Conservation (phyloP, 2,113 vertebrate species). For the Platysternon megacephalum region DNA sequence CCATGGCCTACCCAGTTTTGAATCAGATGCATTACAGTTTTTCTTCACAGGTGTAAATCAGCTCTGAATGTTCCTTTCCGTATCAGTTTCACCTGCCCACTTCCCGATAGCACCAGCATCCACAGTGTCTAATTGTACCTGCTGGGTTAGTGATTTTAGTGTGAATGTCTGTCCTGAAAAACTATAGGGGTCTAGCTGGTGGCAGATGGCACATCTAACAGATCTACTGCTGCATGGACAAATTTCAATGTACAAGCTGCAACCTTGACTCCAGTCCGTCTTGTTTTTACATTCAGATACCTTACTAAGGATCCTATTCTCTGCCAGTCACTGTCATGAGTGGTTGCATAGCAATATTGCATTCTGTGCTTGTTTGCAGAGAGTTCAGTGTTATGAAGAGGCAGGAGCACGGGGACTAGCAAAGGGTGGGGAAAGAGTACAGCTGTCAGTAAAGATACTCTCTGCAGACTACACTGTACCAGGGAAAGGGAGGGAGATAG, state of each 20-base stretch:
- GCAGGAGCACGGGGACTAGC: not conserved
- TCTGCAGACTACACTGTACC: not conserved
- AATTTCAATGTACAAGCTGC: not conserved
- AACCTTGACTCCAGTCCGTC: not conserved
- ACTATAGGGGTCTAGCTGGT: not conserved
- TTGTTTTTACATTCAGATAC: not conserved
- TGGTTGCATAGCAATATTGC: not conserved
- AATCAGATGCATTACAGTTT: not conserved
- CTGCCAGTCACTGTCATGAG: not conserved
- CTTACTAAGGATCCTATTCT: not conserved
- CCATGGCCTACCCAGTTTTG: not conserved
- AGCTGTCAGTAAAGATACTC: not conserved
- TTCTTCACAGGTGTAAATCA: not conserved
- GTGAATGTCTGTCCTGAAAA: not conserved
- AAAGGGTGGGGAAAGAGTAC: not conserved
- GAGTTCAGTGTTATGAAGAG: not conserved
- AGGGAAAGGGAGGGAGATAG: not conserved
- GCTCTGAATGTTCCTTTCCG: not conserved
- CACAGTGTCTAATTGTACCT: not conserved
- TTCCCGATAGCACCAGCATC: not conserved
- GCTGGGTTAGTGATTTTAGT: not conserved
- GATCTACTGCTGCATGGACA: not conserved
- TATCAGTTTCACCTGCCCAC: not conserved
- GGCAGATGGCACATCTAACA: not conserved
- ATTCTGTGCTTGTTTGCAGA: not conserved